Evolutionary conservation across 2,888 invertebrate genomes (phyloP), one percentile per base, ranked within the genome.

Genomic region (Caenorhabditis sulstoni): DNA sequence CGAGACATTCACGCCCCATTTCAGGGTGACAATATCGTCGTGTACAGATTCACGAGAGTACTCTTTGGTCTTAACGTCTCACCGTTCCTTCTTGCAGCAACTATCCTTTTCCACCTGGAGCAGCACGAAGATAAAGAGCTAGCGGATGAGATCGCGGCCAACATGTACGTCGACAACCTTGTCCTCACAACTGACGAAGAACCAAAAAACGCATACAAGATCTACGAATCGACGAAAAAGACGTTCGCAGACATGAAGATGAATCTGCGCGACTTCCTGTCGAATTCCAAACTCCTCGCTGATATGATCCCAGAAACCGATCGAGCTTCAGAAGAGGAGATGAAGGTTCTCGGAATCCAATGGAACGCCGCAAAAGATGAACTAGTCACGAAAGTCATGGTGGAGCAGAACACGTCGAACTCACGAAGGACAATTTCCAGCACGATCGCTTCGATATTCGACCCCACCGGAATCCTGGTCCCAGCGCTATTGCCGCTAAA

Each of bases 381-480:
- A 11, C 12, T 66, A n/a, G 44, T 12, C 5, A 44, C 12, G 16
- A 7, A 11, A 39, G 18, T 35, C 18, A 12, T 20, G 0, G 22
- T 44, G 4, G 53, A 53, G 11, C 11, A 52, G 14, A 3, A 14
- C 5, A 35, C 4, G 9, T 20, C 14, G 5, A 23, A 9, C 3
- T 59, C 39, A 1, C 16, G 61, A 58, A 4, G 68, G 22, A 23
- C 52, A 0, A 49, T 70, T 7, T 18, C 68, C 22, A 39, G 61
- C 9, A 23, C 75, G 9, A 67, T 88, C 3, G 89, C 87, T 59
- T 76, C 71, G 0, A 14, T 87, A 1, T 90, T 85, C 66, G 89
- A 90, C 65, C 89, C 90, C 0, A 47, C 87, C 8, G 90, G 90
- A 58, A 81, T 88, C 50, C 11, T 88, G 3, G 66, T 80, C 14